Evolutionary conservation across 2,113 vertebrate species (phyloP), one percentile per base, ranked within the genome.

Genomic region (Tachuris rubrigastra): DNA sequence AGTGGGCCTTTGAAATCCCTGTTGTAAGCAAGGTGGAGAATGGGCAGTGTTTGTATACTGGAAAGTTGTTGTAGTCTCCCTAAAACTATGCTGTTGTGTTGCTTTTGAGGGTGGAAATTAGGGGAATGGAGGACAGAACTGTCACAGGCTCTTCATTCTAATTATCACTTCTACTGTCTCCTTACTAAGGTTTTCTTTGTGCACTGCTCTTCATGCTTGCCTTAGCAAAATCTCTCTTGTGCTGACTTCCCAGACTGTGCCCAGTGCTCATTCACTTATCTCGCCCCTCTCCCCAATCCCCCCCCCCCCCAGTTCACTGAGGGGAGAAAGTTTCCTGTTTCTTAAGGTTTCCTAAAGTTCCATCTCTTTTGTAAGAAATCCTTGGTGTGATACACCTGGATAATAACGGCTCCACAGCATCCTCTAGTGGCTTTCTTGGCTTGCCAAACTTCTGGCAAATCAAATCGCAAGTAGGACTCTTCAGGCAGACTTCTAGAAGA

Each of bases 391-490:
- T 14, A 9, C 67, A 95, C 75, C 85, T 93, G 88, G 28, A 3
- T 62, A 75, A 14, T 25, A 87, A 12, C 30, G 50, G 90, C 63
- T 42, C 92, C 59, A 81, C 80, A 97, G 96, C 96, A 96, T 77
- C 94, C 93, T 92, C 96, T 97, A 95, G 96, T 77, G 95, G 95
- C 35, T 76, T 4, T 0, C 63, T 79, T 56, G 5, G 28, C 65
- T 76, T 63, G 46, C 59, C 74, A 27, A 35, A 42, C 53, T 21
- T 42, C 27, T 60, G 58, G 11, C 44, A 60, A 8, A 53, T 62
- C 44, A 60, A 8, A 53, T 62, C 2, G 0, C 42, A 27, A 55
- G n/a, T 19, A n/a, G 22, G 55, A 10, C 50, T 86, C 28, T 86
- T 59, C n/a, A 77, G 50, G 59, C 55, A 19, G 28, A 2, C 14